Evolutionary conservation across 2,888 invertebrate genomes (phyloP).

Genomic region (Lacanobia oleracea): DNA sequence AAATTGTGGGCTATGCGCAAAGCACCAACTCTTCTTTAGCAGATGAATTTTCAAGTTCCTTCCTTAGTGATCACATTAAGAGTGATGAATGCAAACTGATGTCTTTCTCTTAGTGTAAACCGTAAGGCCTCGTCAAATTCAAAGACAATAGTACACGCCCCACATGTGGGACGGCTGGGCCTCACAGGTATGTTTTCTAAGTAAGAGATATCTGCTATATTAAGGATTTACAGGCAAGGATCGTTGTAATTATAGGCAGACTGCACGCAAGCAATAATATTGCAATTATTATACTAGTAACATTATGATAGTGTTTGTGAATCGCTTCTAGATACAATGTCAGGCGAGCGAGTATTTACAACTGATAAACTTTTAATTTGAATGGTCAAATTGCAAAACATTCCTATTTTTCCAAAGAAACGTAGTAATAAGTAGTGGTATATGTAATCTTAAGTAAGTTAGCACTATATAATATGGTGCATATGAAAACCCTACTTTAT

Average conservation of each 20-base stretch:
- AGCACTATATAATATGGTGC: slow-evolving; percentile 23
- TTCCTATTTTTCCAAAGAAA: slow-evolving; percentile 67
- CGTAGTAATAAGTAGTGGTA: slow-evolving; percentile 54
- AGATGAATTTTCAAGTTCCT: not conserved
- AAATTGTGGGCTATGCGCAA: slow-evolving; percentile 1
- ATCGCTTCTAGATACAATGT: slow-evolving; percentile 34
- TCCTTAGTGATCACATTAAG: not conserved
- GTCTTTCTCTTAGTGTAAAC: not conserved
- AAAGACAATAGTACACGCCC: too few species aligned
- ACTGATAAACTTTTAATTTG: slow-evolving; percentile 35
- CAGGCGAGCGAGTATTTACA: slow-evolving; percentile 16
- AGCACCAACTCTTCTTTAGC: not conserved
- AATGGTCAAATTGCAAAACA: slow-evolving; percentile 52
- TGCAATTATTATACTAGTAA: slow-evolving; percentile 43
- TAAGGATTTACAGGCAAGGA: slow-evolving; percentile 14
- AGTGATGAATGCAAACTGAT: not conserved
- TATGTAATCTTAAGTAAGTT: slow-evolving; percentile 19
- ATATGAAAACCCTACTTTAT: slow-evolving; percentile 14
- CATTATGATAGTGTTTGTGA: slow-evolving; percentile 45
- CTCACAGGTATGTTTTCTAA: not conserved
- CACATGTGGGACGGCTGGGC: too few species aligned
- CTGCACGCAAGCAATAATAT: slow-evolving; percentile 53
- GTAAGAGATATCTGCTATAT: not conserved
- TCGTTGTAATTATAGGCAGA: slow-evolving; percentile 30
- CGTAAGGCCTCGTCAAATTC: too few species aligned